Percentiles rank a stretch among this genome's conserved stretches.
phyloP scores from a whole-genome alignment of 2,797 vertebrate genomes.

The Myripristis jacobus region DNA sequence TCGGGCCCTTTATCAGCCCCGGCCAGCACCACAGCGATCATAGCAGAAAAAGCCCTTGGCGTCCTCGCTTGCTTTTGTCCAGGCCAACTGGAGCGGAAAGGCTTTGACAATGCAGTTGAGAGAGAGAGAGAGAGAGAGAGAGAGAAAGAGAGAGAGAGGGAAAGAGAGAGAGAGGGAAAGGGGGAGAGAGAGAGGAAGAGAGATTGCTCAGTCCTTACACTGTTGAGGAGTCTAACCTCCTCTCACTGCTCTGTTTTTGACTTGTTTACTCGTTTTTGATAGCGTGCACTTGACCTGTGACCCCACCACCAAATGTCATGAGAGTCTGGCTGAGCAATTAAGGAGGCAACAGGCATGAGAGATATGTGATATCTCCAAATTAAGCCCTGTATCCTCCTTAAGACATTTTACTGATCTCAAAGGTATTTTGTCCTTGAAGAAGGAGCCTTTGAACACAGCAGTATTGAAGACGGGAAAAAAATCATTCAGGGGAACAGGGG shows the following conservation, averaged over 20 bases:
- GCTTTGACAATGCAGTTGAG: slow-evolving; percentile 63
- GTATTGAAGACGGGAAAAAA: not conserved
- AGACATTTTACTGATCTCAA: not conserved
- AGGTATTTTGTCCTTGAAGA: not conserved
- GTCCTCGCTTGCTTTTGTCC: slow-evolving; percentile 72
- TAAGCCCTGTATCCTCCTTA: not conserved
- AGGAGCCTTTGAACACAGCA: not conserved
- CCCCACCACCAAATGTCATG: slow-evolving; percentile 11
- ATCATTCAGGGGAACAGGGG: not conserved
- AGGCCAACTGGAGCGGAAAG: slow-evolving; percentile 80
- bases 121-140: slow-evolving; percentile 19
- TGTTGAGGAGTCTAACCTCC: slow-evolving; percentile 36
- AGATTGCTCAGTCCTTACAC: slow-evolving; percentile 57
- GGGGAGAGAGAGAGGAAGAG: too few relatives aligned
- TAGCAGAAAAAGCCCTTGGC: slow-evolving; percentile 76
- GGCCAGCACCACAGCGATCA: slow-evolving; percentile 67
- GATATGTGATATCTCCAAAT: slow-evolving; percentile 6
- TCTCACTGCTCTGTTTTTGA: slow-evolving; percentile 38
- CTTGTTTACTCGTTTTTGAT: slow-evolving; percentile 60
- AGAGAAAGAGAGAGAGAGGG: slow-evolving; percentile 1
- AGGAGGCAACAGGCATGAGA: not conserved
- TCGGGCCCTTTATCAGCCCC: slow-evolving; percentile 77
- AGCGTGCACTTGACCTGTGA: slow-evolving; percentile 59
- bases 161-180: too few relatives aligned
- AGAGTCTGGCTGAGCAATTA: slow-evolving; percentile 13